Evolutionary conservation across 2,888 invertebrate species (phyloP).

Genomic region (Uloborus plumipes): DNA sequence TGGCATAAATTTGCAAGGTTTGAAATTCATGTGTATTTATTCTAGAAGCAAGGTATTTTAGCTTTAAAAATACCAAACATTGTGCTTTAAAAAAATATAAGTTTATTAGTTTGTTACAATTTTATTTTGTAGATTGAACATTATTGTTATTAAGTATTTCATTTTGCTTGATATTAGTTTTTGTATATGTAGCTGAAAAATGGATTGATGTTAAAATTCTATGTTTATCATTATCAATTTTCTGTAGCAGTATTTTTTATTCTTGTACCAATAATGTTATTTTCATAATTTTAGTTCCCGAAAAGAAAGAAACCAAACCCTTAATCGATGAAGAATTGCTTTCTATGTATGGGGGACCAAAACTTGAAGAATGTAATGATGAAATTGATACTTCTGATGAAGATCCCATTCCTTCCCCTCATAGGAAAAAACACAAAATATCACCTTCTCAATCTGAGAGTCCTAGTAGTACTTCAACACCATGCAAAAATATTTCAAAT

Average conservation of each 20-base stretch:
- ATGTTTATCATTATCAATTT: no score
- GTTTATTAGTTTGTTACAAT: neutral
- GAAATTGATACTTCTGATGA: constrained; percentile 20
- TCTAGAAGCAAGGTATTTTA: no score
- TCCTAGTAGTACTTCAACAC: neutral
- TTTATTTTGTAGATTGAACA: neutral
- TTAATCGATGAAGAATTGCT: constrained; percentile 42
- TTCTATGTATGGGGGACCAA: constrained; percentile 27
- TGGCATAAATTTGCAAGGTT: no score
- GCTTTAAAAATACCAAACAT: neutral
- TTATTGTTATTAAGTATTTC: neutral
- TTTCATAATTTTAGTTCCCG: neutral
- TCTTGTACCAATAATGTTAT: no score
- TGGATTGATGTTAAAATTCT: no score
- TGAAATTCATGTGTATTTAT: no score
- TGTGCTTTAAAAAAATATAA: neutral
- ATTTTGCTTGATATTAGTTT: no score
- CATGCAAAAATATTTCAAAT: constrained; percentile 7
- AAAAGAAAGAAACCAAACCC: neutral
- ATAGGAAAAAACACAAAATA: neutral
- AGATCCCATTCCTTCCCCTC: constrained; percentile 6
- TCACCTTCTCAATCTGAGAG: constrained; percentile 6
- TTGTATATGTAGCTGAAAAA: no score
- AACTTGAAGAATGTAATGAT: neutral
- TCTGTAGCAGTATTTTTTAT: no score